Percentiles rank a stretch among this genome's conserved stretches.
Evolutionary conservation across 2,888 invertebrate species (phyloP).

Genomic region (Acanthosepion esculentum): DNA sequence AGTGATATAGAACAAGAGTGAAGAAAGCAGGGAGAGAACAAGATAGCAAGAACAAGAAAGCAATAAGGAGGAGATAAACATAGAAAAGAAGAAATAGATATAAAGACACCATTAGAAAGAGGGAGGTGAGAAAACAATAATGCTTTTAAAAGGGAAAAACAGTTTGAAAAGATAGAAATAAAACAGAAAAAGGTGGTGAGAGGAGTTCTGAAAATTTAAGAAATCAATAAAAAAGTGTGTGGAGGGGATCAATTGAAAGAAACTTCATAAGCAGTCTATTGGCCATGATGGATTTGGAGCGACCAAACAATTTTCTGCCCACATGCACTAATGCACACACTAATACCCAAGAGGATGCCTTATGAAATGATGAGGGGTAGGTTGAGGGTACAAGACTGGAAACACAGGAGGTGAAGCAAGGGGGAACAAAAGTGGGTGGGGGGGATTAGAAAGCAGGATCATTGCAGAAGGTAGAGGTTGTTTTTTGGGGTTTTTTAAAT

Average conservation of each 20-base stretch:
- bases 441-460: background rate
- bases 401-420: background rate
- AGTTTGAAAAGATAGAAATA: background rate
- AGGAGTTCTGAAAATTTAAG: background rate
- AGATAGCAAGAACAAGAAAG: too few species aligned
- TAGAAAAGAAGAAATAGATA: background rate
- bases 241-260: background rate
- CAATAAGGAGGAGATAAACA: background rate
- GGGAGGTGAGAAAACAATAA: background rate
- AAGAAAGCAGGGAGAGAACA: background rate
- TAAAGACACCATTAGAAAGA: background rate
- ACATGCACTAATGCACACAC: background rate
- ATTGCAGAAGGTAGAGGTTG: background rate
- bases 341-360: background rate
- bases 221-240: background rate
- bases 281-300: constrained; percentile 23
- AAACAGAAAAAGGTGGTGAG: background rate
- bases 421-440: background rate
- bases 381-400: background rate
- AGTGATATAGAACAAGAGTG: background rate
- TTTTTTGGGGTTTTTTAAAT: background rate
- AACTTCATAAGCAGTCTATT: constrained; percentile 4
- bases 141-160: background rate
- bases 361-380: background rate
- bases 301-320: constrained; percentile 33